A percentile compares a stretch with the other conserved stretches of the same genome.
These are phyloP conservation scores for Xiphophorus hellerii DNA, from an alignment of 2,113 vertebrate genomes.

Conservation along the genomic window DNA sequence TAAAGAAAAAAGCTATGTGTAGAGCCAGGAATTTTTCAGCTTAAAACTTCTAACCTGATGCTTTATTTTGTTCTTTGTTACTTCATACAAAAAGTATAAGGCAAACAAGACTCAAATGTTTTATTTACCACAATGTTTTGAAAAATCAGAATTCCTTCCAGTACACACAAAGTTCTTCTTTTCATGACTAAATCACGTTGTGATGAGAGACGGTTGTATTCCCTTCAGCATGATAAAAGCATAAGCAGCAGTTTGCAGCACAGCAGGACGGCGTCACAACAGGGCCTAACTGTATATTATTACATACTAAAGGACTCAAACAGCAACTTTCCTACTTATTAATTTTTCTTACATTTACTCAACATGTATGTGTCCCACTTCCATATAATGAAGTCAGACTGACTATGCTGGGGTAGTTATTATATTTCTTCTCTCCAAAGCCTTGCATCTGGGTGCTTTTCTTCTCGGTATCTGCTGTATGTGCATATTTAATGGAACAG, in stretches of 20 bases:
- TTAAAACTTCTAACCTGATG: too few species aligned
- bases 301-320: background rate
- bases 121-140: too few species aligned
- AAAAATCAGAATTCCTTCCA: too few species aligned
- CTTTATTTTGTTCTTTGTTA: too few species aligned
- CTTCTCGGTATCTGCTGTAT: background rate
- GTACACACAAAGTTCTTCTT: background rate
- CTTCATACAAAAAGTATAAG: too few species aligned
- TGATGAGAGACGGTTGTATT: background rate
- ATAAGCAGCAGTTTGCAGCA: background rate
- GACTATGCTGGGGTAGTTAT: background rate
- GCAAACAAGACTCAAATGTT: too few species aligned
- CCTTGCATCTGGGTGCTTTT: background rate
- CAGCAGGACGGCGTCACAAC: background rate
- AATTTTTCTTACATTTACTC: conserved; percentile 2
- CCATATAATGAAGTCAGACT: conserved; percentile 10
- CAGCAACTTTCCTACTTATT: background rate
- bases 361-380: background rate
- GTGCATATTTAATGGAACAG: background rate
- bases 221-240: background rate
- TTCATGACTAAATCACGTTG: background rate
- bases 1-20: too few species aligned
- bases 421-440: background rate
- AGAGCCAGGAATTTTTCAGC: too few species aligned
- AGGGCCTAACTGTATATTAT: background rate